Conservation (phyloP, 2,888 invertebrate species). For the Quadriops clusia region DNA sequence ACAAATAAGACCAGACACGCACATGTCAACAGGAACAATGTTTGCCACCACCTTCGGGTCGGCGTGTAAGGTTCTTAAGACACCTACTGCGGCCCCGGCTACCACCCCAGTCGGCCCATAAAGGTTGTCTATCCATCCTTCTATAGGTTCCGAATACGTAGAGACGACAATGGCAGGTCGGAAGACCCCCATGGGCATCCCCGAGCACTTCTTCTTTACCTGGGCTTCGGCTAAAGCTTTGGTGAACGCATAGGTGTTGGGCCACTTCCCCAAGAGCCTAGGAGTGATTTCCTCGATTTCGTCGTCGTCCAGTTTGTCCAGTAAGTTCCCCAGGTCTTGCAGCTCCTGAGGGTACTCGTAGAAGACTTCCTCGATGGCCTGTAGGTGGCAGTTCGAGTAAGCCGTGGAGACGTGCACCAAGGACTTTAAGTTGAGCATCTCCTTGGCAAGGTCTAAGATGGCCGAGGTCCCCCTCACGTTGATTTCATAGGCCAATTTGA, state of each 20-base stretch:
- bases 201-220: conserved; percentile 44
- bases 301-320: conserved; percentile 33
- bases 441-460: conserved; percentile 57
- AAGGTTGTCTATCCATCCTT: conserved; percentile 84
- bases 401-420: conserved; percentile 72
- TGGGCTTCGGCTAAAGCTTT: conserved; percentile 72
- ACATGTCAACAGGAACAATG: conserved; percentile 64
- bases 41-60: conserved; percentile 49
- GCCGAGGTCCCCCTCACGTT: conserved; percentile 70
- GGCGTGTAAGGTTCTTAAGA: conserved; percentile 60
- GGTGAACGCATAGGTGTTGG: conserved; percentile 80
- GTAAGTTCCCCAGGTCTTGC: conserved; percentile 32
- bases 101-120: conserved; percentile 76
- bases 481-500: conserved; percentile 63
- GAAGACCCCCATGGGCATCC: conserved; percentile 63
- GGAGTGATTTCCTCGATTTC: conserved; percentile 25
- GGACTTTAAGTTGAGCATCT: conserved; percentile 60
- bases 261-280: conserved; percentile 54
- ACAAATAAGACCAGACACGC: conserved; percentile 70
- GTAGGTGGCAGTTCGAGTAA: conserved; percentile 59
- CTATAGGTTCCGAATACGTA: conserved; percentile 59
- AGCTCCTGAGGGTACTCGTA: conserved; percentile 46
- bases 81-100: conserved; percentile 65
- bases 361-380: conserved; percentile 53
- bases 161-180: conserved; percentile 66